phyloP scores from a whole-genome alignment of 1,140 invertebrate species.

The Neodiprion lecontei region DNA sequence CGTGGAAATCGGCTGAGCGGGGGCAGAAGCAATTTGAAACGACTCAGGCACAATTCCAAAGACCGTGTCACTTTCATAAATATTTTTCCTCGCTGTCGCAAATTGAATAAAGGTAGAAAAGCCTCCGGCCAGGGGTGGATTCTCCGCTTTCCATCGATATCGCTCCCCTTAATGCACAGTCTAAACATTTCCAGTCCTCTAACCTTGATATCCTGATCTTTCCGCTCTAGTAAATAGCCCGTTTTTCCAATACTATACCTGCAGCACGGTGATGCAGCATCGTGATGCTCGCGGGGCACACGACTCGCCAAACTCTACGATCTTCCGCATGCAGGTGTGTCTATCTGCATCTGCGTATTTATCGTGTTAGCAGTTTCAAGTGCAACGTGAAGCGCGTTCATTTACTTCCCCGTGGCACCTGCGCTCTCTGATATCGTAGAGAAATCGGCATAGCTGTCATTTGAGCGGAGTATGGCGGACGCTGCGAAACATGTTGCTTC shows the following conservation, averaged over 20 bases:
- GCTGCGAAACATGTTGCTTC: too few relatives aligned
- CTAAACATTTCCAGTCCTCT: neutral
- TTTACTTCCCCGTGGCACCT: too few relatives aligned
- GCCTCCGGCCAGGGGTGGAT: neutral
- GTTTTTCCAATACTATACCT: neutral
- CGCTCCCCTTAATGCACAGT: neutral
- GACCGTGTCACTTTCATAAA: neutral
- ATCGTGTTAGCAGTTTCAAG: too few relatives aligned
- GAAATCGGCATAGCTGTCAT: too few relatives aligned
- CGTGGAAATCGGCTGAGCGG: neutral
- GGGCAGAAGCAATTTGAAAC: neutral
- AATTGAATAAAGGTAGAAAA: neutral
- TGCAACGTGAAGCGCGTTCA: too few relatives aligned
- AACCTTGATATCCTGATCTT: slow-evolving; percentile 3
- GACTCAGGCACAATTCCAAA: neutral
- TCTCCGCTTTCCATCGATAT: neutral
- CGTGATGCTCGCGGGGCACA: neutral
- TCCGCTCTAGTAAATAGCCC: neutral
- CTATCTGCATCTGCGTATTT: too few relatives aligned
- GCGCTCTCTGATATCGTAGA: too few relatives aligned
- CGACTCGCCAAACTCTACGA: neutral
- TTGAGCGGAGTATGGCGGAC: too few relatives aligned
- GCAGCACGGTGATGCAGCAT: neutral
- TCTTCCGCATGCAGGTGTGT: neutral
- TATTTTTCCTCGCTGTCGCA: neutral